Conservation (phyloP, 1,140 invertebrate genomes). For the Venturia canescens region DNA sequence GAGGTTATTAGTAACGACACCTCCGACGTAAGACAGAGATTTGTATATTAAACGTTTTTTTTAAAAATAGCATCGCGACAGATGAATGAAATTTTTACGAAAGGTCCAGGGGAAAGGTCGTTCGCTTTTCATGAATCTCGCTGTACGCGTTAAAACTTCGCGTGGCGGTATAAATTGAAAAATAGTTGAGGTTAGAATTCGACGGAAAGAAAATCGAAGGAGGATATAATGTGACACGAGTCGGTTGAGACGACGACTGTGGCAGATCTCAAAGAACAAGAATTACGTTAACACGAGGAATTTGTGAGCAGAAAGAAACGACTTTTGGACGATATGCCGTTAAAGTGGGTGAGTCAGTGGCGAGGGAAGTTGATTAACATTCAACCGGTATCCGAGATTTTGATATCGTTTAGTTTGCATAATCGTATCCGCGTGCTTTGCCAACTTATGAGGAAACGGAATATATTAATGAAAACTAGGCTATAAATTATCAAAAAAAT, state of each 20-base stretch:
- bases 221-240: neutral
- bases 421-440: neutral
- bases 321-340: neutral
- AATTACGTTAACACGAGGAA: neutral
- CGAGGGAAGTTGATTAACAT: neutral
- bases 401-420: neutral
- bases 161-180: neutral
- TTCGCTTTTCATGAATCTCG: too few species aligned
- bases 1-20: too few species aligned
- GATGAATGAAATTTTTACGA: too few species aligned
- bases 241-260: neutral
- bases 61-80: too few species aligned
- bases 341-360: neutral
- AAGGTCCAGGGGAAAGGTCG: too few species aligned
- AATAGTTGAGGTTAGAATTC: constrained; percentile 1
- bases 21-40: too few species aligned
- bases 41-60: too few species aligned
- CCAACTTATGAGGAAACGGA: neutral
- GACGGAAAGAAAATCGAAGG: neutral
- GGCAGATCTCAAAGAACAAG: neutral
- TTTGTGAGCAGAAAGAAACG: neutral
- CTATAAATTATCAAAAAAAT: neutral
- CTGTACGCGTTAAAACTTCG: too few species aligned
- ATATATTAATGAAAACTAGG: neutral
- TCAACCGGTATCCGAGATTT: constrained; percentile 13